Conservation (phyloP, 1,140 invertebrate species). For the Macrocentrus cingulum region DNA sequence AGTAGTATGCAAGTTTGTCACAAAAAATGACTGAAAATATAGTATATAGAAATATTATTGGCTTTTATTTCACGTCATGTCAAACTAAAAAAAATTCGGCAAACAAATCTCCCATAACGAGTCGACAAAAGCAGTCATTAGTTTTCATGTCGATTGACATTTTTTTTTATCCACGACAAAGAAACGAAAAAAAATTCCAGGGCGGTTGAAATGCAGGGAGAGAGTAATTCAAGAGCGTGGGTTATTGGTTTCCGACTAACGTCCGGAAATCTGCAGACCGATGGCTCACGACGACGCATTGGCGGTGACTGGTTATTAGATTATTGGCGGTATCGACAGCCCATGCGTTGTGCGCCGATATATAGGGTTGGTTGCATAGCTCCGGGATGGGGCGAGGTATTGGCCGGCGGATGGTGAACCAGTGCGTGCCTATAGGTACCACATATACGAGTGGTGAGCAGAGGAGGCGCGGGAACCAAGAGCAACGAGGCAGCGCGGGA, state of each 20-base stretch:
- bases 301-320: conserved; percentile 58
- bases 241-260: conserved; percentile 48
- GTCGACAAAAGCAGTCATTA: too few relatives aligned
- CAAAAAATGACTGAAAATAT: too few relatives aligned
- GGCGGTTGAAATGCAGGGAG: background rate
- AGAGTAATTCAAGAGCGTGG: conserved; percentile 7
- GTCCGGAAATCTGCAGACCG: conserved; percentile 50
- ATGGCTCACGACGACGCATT: conserved; percentile 50
- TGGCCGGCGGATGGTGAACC: conserved; percentile 24
- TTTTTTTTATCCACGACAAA: background rate
- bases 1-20: too few relatives aligned
- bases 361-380: conserved; percentile 24
- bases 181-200: background rate
- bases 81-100: background rate
- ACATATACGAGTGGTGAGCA: conserved; percentile 24
- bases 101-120: background rate
- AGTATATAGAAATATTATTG: too few relatives aligned
- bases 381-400: conserved; percentile 15
- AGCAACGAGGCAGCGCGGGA: conserved; percentile 29
- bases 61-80: too few relatives aligned
- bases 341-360: conserved; percentile 45
- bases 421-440: conserved; percentile 17
- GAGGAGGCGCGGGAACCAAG: conserved; percentile 4
- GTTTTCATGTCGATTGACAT: background rate
- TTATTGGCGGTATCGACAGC: conserved; percentile 58